Percentiles rank a stretch among this genome's conserved stretches.
phyloP scores from a whole-genome alignment of 2,797 vertebrate species.

The Crenichthys baileyi region DNA sequence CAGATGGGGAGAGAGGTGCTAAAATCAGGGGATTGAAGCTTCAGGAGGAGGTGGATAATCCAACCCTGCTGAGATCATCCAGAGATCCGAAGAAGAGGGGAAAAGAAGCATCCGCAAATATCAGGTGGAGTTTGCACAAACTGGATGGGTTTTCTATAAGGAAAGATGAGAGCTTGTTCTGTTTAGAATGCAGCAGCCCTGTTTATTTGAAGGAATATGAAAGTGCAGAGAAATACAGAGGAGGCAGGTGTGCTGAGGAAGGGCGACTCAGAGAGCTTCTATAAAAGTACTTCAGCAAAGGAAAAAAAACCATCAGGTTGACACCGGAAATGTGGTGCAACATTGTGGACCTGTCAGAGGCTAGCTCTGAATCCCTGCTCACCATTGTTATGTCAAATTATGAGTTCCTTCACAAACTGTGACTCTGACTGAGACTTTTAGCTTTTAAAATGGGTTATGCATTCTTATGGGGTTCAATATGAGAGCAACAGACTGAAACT shows the following conservation, averaged over 20 bases:
- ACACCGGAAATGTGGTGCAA: neutral
- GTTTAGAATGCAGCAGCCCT: neutral
- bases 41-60: conserved; percentile 27
- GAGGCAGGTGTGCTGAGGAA: conserved; percentile 10
- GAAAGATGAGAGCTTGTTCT: conserved; percentile 2
- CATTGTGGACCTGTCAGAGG: neutral
- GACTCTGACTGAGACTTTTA: neutral
- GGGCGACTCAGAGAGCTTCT: conserved; percentile 4
- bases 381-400: neutral
- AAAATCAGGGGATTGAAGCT: neutral
- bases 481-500: neutral
- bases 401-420: neutral
- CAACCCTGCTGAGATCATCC: conserved; percentile 10
- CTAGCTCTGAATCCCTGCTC: neutral
- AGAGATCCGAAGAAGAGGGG: conserved; percentile 18
- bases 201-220: conserved; percentile 30
- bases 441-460: neutral
- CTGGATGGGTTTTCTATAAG: conserved; percentile 16
- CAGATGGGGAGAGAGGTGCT: conserved; percentile 45
- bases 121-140: neutral
- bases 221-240: conserved; percentile 18
- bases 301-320: neutral
- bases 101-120: conserved; percentile 17
- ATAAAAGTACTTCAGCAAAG: neutral
- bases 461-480: neutral